These are phyloP conservation scores for Rhodinocichla rosea DNA, from an alignment of 2,113 vertebrate genomes.

Conservation along the genomic window DNA sequence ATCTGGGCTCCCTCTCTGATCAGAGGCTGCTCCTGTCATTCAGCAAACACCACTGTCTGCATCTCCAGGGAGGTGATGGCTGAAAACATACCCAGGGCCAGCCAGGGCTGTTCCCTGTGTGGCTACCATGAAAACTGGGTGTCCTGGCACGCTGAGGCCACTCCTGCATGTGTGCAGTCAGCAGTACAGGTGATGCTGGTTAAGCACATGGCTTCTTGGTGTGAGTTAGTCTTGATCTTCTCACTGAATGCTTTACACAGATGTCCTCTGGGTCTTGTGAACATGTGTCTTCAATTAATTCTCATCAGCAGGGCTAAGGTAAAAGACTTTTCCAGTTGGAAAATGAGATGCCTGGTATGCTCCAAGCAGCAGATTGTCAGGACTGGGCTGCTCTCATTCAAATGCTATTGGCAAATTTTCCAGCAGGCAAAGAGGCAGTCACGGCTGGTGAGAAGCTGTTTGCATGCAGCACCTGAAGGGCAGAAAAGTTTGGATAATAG, in stretches of 20 bases:
- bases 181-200: slow-evolving; percentile 13
- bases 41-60: background rate
- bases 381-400: background rate
- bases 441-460: fast-evolving
- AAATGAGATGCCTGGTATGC: slow-evolving; percentile 6
- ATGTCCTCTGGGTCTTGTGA: slow-evolving; percentile 17
- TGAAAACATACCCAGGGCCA: background rate
- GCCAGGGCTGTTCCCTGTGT: background rate
- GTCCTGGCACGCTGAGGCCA: background rate
- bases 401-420: background rate
- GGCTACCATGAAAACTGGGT: background rate
- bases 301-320: background rate
- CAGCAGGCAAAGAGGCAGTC: background rate
- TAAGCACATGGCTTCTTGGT: slow-evolving; percentile 13
- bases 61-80: fast-evolving
- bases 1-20: background rate
- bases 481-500: background rate
- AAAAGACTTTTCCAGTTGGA: slow-evolving; percentile 24
- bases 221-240: slow-evolving; percentile 45
- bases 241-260: slow-evolving; percentile 26
- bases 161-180: background rate
- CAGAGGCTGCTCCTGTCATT: background rate
- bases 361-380: background rate
- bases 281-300: slow-evolving; percentile 41
- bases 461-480: background rate